Evolutionary conservation across 2,888 invertebrate genomes (phyloP), one percentile per base, ranked within the genome.

Genomic region (Yponomeuta sedellus): DNA sequence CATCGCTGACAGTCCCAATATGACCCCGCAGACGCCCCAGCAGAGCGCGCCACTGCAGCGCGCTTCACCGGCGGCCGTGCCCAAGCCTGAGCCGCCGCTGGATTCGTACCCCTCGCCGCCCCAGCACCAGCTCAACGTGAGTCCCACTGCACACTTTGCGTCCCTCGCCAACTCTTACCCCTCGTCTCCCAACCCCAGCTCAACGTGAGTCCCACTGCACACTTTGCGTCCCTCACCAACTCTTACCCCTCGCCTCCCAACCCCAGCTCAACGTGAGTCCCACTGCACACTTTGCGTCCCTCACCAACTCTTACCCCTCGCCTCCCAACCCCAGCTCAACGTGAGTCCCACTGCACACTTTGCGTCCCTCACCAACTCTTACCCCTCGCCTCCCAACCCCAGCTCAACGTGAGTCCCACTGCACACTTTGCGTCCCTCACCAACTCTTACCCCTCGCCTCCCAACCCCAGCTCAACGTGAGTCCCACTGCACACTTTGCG

Each of bases 31-130:
- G 12, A 4, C 44, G 44, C 44, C 58, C 19, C 67, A 69, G 57
- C 68, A 69, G 56, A n/a, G 12, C 20, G 56, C 16, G 12, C 76
- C 79, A n/a, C n/a, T n/a, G n/a, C n/a, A n/a, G n/a, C n/a, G n/a
- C n/a, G n/a, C n/a, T n/a, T n/a, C 16, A 73, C 71, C 61, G 67
- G 74, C 68, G 66, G 65, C 70, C 34, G 40, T 52, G 28, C 67
- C 68, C 20, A 66, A 68, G 5, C 66, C 68, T 61, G 71, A 68
- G 6, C 69, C 71, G 66, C 67, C 66, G 69, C 11, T 44, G 61
- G 39, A 61, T 52, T 19, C 3, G 3, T 59, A 59, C 22, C 63
- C n/a, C 20, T 19, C 71, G 39, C 69, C 70, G 6, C 67, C 44
- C 34, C 69, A 72, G 11, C 77, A 73, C 65, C 75, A 70, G 67